These are phyloP conservation scores for Nemotelus nigrinus DNA, from an alignment of 2,888 invertebrate genomes.

Conservation along the genomic window DNA sequence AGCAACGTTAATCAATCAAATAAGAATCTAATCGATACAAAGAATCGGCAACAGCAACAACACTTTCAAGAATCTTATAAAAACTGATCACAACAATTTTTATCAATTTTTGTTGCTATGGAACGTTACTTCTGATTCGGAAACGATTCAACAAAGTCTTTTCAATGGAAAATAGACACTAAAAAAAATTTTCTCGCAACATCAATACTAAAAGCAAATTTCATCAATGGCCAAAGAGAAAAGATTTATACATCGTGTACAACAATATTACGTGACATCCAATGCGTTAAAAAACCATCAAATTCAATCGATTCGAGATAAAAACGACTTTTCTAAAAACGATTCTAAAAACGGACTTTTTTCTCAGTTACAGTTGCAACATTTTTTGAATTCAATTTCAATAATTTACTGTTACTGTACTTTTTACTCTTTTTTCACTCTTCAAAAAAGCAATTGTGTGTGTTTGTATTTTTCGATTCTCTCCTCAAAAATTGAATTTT, in stretches of 20 bases:
- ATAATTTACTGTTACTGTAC: slow-evolving; percentile 31
- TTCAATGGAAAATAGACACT: slow-evolving; percentile 16
- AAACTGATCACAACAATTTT: slow-evolving; percentile 29
- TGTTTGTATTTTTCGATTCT: slow-evolving; percentile 28
- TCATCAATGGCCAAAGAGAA: slow-evolving; percentile 45
- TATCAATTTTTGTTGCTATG: slow-evolving; percentile 25
- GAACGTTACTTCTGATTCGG: slow-evolving; percentile 22
- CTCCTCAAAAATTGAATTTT: slow-evolving; percentile 31
- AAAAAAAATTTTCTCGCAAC: too few species aligned
- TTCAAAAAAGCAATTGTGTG: not conserved
- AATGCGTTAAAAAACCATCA: slow-evolving; percentile 16
- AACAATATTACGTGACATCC: not conserved
- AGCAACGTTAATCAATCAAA: slow-evolving; percentile 29
- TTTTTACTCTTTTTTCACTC: not conserved
- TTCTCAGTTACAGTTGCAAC: slow-evolving; percentile 25
- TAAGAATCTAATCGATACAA: slow-evolving; percentile 26
- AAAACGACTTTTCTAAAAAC: slow-evolving; percentile 3
- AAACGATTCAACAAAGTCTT: slow-evolving; percentile 11
- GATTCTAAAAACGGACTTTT: not conserved
- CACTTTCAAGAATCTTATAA: not conserved
- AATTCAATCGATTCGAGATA: not conserved
- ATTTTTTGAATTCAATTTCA: not conserved
- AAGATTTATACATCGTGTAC: slow-evolving; percentile 14
- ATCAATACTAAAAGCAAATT: slow-evolving; percentile 5
- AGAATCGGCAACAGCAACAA: slow-evolving; percentile 28